These are phyloP conservation scores for Drosophila funebris DNA, from an alignment of 1,140 invertebrate genomes.

Conservation along the genomic window DNA sequence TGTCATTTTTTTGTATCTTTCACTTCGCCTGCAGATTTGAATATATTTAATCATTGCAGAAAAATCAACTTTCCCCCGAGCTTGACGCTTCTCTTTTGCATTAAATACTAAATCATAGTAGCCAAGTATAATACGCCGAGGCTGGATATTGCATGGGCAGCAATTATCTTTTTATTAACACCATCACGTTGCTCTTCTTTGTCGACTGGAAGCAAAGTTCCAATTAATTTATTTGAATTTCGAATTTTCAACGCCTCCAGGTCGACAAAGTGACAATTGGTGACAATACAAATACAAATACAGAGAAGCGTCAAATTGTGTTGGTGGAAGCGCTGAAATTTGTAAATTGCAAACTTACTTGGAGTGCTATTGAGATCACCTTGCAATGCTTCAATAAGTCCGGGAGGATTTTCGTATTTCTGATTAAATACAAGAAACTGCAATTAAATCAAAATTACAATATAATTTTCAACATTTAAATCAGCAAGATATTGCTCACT, in stretches of 20 bases:
- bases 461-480: neutral
- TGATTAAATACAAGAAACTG: slow-evolving; percentile 52
- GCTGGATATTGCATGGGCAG: neutral
- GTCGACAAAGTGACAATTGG: neutral
- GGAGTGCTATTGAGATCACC: slow-evolving; percentile 32
- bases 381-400: slow-evolving; percentile 25
- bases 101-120: neutral
- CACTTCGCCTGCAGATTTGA: neutral
- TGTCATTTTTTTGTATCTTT: neutral
- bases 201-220: neutral
- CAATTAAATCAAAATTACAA: neutral
- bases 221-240: neutral
- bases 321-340: no score
- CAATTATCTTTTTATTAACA: neutral
- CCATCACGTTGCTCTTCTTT: neutral
- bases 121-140: neutral
- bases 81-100: neutral
- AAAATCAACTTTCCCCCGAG: neutral
- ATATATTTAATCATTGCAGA: neutral
- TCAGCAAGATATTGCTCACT: no score
- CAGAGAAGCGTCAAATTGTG: slow-evolving; percentile 1
- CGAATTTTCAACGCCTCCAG: neutral
- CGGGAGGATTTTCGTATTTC: slow-evolving; percentile 47
- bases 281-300: neutral
- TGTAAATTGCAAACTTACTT: slow-evolving; percentile 24